Percentiles rank a stretch among this genome's conserved stretches.
phyloP scores from a whole-genome alignment of 2,888 invertebrate genomes.

The Hirudinaria manillensis region DNA sequence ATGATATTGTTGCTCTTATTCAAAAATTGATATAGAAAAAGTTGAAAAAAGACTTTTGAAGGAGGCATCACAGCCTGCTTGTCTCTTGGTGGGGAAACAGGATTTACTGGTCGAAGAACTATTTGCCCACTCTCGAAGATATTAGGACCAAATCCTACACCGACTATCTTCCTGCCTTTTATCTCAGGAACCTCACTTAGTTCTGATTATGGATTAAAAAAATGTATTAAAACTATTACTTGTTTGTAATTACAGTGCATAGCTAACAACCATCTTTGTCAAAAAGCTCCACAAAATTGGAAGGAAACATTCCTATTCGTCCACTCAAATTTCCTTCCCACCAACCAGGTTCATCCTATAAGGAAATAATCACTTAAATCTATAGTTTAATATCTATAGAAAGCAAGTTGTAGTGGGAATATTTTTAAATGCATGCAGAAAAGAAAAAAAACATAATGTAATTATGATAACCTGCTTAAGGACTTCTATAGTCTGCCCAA shows the following conservation, averaged over 20 bases:
- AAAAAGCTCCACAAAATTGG: slow-evolving; percentile 34
- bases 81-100: slow-evolving; percentile 8
- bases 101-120: slow-evolving; percentile 44
- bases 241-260: neutral
- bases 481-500: slow-evolving; percentile 37
- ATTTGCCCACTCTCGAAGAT: slow-evolving; percentile 52
- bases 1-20: neutral
- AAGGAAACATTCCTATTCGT: slow-evolving; percentile 32
- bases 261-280: neutral
- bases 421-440: neutral
- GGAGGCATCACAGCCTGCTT: neutral
- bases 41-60: neutral
- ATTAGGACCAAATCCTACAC: slow-evolving; percentile 53
- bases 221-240: too few relatives aligned
- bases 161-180: slow-evolving; percentile 52
- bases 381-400: too few relatives aligned
- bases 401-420: too few relatives aligned
- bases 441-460: neutral
- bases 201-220: too few relatives aligned
- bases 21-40: neutral
- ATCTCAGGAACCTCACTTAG: slow-evolving; percentile 37
- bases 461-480: slow-evolving; percentile 34
- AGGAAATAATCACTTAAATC: neutral
- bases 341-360: slow-evolving; percentile 75
- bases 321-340: slow-evolving; percentile 68